Conservation (phyloP, 2,113 vertebrate genomes). For the Polypterus bichir region DNA sequence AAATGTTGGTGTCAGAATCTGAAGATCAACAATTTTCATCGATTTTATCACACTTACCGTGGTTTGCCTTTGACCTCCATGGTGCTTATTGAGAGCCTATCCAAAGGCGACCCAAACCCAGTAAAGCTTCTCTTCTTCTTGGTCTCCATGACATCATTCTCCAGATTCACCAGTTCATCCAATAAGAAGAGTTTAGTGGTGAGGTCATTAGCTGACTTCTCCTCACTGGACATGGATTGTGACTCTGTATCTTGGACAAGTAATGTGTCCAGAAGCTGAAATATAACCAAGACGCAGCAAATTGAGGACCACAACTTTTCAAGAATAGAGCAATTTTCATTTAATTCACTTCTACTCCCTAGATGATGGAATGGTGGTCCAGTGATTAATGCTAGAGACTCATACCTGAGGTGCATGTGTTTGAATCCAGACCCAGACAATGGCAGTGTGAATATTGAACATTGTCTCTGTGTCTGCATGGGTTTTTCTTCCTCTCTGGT, state of each 20-base stretch:
- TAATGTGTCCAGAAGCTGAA: constrained; percentile 35
- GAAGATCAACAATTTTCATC: not conserved
- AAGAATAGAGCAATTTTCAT: too few relatives aligned
- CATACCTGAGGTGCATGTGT: too few relatives aligned
- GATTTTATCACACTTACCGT: constrained; percentile 43
- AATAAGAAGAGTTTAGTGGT: constrained; percentile 50
- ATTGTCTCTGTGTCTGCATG: too few relatives aligned
- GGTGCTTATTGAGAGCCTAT: constrained; percentile 66
- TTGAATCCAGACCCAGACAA: too few relatives aligned
- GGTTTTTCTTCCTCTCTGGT: too few relatives aligned
- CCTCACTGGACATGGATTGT: constrained; percentile 18
- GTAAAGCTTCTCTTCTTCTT: constrained; percentile 80
- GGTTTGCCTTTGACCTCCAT: constrained; percentile 60
- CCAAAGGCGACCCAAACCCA: constrained; percentile 61
- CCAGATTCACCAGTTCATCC: constrained; percentile 54
- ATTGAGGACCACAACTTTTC: too few relatives aligned
- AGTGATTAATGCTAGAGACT: too few relatives aligned
- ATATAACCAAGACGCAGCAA: too few relatives aligned
- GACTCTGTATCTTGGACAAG: constrained; percentile 6
- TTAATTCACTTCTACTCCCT: too few relatives aligned
- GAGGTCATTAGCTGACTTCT: constrained; percentile 43
- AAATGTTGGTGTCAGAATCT: not conserved
- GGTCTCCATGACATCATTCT: constrained; percentile 73
- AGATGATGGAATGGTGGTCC: too few relatives aligned
- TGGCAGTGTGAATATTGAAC: too few relatives aligned